A percentile compares a stretch with the other conserved stretches of the same genome.
Evolutionary conservation across 2,113 vertebrate species (phyloP).

Genomic region (Lates calcarifer): DNA sequence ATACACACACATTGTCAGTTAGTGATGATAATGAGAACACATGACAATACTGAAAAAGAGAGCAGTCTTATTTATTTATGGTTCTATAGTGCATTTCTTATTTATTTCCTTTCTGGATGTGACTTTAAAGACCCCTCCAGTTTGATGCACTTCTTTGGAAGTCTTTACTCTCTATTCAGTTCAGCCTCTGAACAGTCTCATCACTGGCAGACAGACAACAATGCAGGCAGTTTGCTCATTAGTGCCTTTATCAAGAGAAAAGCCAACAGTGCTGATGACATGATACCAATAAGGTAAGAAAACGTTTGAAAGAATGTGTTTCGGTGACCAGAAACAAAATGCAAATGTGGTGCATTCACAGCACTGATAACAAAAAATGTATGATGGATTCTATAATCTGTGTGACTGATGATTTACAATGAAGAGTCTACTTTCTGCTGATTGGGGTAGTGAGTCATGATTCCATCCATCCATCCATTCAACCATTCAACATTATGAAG

Average conservation of each 20-base stretch:
- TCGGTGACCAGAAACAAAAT: slow-evolving; percentile 15
- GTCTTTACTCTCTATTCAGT: slow-evolving; percentile 23
- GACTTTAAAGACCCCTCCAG: slow-evolving; percentile 28
- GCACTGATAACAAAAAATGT: neutral
- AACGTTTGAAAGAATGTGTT: slow-evolving; percentile 2
- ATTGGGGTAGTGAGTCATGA: neutral
- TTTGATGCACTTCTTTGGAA: slow-evolving; percentile 38
- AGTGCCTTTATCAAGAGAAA: slow-evolving; percentile 36
- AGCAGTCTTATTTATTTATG: slow-evolving; percentile 8
- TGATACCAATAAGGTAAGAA: slow-evolving; percentile 13
- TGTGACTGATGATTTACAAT: neutral
- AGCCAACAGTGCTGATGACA: slow-evolving; percentile 13
- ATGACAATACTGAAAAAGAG: slow-evolving; percentile 2
- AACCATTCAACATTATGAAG: neutral
- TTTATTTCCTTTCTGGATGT: slow-evolving; percentile 19
- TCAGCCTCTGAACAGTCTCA: slow-evolving; percentile 21
- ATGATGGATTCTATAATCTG: neutral
- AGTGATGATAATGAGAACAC: slow-evolving; percentile 29
- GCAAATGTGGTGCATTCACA: slow-evolving; percentile 5
- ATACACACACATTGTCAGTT: slow-evolving; percentile 16
- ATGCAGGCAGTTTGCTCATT: slow-evolving; percentile 45
- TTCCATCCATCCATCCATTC: neutral
- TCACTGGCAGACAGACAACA: slow-evolving; percentile 43
- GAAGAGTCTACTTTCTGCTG: neutral
- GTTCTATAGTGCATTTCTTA: slow-evolving; percentile 2